Conservation (phyloP, 2,797 vertebrate species). For the Oryzias dopingdopingensis region DNA sequence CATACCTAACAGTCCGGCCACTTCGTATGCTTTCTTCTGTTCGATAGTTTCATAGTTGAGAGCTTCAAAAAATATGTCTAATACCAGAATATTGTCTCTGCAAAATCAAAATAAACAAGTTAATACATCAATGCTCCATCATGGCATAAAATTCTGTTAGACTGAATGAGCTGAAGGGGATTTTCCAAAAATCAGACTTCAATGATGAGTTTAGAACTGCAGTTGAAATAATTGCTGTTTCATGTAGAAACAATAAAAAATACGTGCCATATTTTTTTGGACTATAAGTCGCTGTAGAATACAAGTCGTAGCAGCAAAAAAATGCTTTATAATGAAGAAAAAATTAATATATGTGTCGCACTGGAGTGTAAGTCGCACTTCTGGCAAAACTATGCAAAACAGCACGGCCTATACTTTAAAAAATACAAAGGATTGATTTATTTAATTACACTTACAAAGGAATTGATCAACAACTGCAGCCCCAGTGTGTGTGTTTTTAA, state of each 20-base stretch:
- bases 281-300: no score
- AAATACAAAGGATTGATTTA: no score
- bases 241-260: no score
- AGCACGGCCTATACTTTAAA: no score
- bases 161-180: background rate
- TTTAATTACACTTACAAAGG: background rate
- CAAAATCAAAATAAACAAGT: conserved; percentile 10
- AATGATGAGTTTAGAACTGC: no score
- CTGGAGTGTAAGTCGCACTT: no score
- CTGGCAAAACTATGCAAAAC: no score
- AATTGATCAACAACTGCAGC: background rate
- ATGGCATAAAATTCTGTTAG: background rate
- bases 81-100: conserved; percentile 96
- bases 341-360: no score
- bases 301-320: no score
- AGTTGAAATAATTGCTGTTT: no score
- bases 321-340: no score
- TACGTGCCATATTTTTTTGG: no score
- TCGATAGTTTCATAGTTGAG: conserved; percentile 98
- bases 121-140: background rate
- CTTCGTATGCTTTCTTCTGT: conserved; percentile 98
- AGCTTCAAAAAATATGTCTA: conserved; percentile 98
- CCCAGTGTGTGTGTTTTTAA: background rate
- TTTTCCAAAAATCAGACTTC: background rate
- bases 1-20: conserved; percentile 94